A percentile compares a stretch with the other conserved stretches of the same genome.
Conservation (phyloP, 2,113 vertebrate genomes). For the Chauna torquata region DNA sequence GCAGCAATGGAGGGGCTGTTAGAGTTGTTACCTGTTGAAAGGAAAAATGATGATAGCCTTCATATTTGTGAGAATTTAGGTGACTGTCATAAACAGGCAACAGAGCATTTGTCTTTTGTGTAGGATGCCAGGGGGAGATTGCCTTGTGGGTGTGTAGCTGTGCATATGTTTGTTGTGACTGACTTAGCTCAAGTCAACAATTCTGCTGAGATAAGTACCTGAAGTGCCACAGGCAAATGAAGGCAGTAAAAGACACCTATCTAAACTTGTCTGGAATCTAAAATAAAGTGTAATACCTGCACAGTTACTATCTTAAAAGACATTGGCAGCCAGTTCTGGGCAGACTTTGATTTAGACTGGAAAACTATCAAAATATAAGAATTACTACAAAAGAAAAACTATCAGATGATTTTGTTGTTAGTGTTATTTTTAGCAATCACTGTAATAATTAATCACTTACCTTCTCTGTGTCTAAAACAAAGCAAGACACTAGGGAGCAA, state of each 20-base stretch:
- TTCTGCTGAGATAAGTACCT: constrained; percentile 7
- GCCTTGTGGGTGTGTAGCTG: not conserved
- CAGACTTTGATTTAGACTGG: not conserved
- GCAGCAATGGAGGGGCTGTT: not conserved
- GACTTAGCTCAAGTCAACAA: not conserved
- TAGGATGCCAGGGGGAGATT: not conserved
- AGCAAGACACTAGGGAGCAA: not conserved
- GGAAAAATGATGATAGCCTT: not conserved
- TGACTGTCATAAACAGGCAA: not conserved
- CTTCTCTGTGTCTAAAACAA: not conserved
- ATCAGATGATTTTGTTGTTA: not conserved
- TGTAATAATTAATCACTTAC: not conserved
- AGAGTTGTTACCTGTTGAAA: not conserved
- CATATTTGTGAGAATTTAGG: not conserved
- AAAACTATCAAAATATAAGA: not conserved
- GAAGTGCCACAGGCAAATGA: not conserved
- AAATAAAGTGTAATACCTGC: not conserved
- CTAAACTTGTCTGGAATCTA: not conserved
- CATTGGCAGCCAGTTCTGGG: not conserved
- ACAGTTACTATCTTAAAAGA: not conserved
- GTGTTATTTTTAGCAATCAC: not conserved
- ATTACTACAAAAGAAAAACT: not conserved
- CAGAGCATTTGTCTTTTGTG: not conserved
- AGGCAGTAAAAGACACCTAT: not conserved
- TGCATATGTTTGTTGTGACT: not conserved